A percentile compares a stretch with the other conserved stretches of the same genome.
phyloP scores from a whole-genome alignment of 53 echinoderm and acorn worm genomes.

The Zoroaster sp. region DNA sequence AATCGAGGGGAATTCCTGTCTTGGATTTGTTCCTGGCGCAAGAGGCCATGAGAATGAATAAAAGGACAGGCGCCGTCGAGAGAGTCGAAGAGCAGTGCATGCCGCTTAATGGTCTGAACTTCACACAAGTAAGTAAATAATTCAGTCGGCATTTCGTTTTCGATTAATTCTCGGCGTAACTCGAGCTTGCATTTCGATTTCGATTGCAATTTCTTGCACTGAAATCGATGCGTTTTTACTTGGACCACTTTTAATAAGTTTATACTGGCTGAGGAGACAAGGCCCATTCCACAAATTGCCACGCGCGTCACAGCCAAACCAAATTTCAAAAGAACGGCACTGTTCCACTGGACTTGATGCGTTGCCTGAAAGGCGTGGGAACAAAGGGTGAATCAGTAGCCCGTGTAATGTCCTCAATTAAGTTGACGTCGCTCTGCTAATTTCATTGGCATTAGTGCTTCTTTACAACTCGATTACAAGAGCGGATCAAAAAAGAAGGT shows the following conservation, averaged over 20 bases:
- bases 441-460: slow-evolving; percentile 70
- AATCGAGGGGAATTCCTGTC: slow-evolving; percentile 91
- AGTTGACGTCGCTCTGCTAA: slow-evolving; percentile 76
- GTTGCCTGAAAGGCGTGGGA: not conserved
- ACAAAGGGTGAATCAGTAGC: slow-evolving; percentile 47
- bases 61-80: slow-evolving; percentile 92
- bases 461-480: slow-evolving; percentile 67
- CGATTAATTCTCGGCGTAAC: not conserved
- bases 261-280: not conserved
- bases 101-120: slow-evolving; percentile 94
- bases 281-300: not conserved
- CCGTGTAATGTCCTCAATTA: slow-evolving; percentile 70
- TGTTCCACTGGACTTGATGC: not conserved
- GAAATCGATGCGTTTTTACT: not conserved
- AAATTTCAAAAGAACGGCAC: not conserved
- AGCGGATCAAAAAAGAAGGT: not conserved
- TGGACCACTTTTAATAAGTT: not conserved
- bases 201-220: not conserved
- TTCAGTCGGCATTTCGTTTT: not conserved
- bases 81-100: slow-evolving; percentile 92
- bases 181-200: not conserved
- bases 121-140: slow-evolving; percentile 81
- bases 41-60: slow-evolving; percentile 85
- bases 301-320: slow-evolving; percentile 28
- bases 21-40: slow-evolving; percentile 92